Conservation (phyloP, 2,888 invertebrate species). For the Diploptera punctata region DNA sequence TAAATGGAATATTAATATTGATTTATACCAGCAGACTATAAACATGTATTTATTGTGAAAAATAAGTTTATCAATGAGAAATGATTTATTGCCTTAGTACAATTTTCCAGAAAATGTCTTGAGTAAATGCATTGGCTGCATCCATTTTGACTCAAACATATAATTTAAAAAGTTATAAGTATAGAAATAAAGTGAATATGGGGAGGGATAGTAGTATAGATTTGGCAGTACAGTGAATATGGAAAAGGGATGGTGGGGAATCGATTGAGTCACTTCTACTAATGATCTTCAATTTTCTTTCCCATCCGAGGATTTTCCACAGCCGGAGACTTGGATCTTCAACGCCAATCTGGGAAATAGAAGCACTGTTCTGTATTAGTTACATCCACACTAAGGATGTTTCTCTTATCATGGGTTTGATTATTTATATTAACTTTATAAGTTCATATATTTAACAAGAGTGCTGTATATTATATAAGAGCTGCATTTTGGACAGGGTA, state of each 20-base stretch:
- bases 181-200: neutral
- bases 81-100: no score
- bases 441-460: no score
- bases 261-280: slow-evolving; percentile 44
- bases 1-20: no score
- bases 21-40: no score
- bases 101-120: no score
- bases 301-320: slow-evolving; percentile 47
- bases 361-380: slow-evolving; percentile 33
- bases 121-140: no score
- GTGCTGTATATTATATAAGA: no score
- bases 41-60: no score
- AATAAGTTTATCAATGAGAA: no score
- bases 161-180: no score
- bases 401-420: neutral
- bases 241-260: slow-evolving; percentile 36
- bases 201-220: neutral
- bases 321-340: slow-evolving; percentile 44
- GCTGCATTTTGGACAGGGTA: no score
- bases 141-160: no score
- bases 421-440: neutral
- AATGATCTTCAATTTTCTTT: slow-evolving; percentile 49
- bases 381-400: neutral
- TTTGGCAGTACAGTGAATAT: slow-evolving; percentile 12
- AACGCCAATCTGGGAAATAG: slow-evolving; percentile 42